These are phyloP conservation scores for Saguinus midas DNA, from an alignment of 2,113 vertebrate genomes.

Conservation along the genomic window DNA sequence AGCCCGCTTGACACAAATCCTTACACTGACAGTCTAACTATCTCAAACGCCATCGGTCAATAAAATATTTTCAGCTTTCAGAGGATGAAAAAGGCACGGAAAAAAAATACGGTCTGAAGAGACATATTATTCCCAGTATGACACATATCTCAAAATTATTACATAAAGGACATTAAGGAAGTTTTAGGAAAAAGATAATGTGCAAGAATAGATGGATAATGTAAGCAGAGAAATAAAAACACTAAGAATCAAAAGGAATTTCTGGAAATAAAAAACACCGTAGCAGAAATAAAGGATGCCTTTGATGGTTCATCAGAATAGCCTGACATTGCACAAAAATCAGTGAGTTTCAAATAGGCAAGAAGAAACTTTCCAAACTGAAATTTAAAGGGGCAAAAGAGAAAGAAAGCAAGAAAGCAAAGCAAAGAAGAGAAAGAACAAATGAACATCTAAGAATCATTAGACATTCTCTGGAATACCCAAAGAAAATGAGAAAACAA, in stretches of 20 bases:
- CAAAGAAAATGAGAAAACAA: background rate
- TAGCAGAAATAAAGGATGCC: background rate
- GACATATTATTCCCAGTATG: background rate
- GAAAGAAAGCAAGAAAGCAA: background rate
- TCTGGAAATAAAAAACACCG: background rate
- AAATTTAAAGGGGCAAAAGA: background rate
- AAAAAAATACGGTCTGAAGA: slow-evolving; percentile 1
- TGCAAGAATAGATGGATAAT: background rate
- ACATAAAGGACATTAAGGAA: background rate
- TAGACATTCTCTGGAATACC: background rate
- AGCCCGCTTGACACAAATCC: slow-evolving; percentile 46
- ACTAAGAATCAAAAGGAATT: background rate
- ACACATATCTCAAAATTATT: background rate
- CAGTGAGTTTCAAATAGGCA: background rate
- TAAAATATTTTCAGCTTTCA: slow-evolving; percentile 26
- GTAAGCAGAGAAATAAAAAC: background rate
- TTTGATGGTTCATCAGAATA: background rate
- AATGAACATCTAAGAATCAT: background rate
- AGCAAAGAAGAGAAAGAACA: background rate
- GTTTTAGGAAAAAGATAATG: background rate
- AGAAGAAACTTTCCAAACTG: background rate
- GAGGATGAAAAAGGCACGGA: background rate
- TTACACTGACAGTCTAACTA: slow-evolving; percentile 14
- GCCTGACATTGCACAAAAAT: background rate
- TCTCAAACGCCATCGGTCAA: slow-evolving; percentile 24